phyloP scores from a whole-genome alignment of 64 coral and sea anemone species.

The Exaiptasia diaphana region DNA sequence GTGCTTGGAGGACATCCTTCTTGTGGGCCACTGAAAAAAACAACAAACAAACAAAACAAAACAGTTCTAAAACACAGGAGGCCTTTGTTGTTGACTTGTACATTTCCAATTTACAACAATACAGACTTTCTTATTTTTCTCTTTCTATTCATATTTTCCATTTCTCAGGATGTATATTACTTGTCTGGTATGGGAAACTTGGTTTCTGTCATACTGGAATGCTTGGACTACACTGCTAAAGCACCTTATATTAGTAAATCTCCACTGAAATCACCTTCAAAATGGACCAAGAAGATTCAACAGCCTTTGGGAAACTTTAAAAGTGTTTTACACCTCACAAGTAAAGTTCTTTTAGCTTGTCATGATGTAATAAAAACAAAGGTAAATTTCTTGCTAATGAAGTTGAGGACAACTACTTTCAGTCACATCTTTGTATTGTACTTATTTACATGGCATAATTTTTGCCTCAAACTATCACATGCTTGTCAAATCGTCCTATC shows the following conservation, averaged over 20 bases:
- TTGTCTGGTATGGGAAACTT: slow-evolving; percentile 56
- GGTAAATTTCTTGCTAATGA: neutral
- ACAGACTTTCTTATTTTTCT: too few relatives aligned
- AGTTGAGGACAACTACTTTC: neutral
- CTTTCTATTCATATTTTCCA: too few relatives aligned
- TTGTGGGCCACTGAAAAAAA: too few relatives aligned
- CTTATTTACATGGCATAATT: too few relatives aligned
- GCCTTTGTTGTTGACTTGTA: too few relatives aligned
- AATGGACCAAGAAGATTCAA: slow-evolving; percentile 38
- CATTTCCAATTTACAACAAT: too few relatives aligned
- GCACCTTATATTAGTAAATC: slow-evolving; percentile 54
- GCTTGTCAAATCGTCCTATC: too few relatives aligned
- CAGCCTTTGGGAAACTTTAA: slow-evolving; percentile 74
- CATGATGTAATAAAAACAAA: slow-evolving; percentile 43
- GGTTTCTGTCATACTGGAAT: slow-evolving; percentile 45
- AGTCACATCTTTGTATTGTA: too few relatives aligned
- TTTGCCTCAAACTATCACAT: too few relatives aligned
- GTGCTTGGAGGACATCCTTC: too few relatives aligned
- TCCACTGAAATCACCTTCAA: slow-evolving; percentile 49
- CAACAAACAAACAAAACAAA: too few relatives aligned
- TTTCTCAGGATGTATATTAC: slow-evolving; percentile 65
- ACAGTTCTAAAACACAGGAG: too few relatives aligned
- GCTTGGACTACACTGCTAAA: slow-evolving; percentile 70
- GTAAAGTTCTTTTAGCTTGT: slow-evolving; percentile 54
- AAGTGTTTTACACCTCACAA: slow-evolving; percentile 55